These are phyloP conservation scores for Percopsis transmontana DNA, from an alignment of 2,113 vertebrate species.

Conservation along the genomic window DNA sequence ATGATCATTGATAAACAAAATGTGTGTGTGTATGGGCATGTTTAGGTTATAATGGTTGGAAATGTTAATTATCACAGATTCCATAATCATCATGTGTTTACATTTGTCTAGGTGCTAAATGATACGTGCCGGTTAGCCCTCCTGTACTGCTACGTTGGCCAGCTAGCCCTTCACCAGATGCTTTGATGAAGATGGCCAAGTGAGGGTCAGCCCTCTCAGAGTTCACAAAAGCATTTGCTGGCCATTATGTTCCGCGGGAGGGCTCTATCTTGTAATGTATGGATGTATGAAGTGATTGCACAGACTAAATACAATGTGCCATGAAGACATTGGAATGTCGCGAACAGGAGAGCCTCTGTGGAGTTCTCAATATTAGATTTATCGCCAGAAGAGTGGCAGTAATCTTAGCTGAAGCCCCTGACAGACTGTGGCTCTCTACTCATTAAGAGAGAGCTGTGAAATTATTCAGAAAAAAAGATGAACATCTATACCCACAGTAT, in stretches of 20 bases:
- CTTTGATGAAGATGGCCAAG: constrained; percentile 66
- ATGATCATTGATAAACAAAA: constrained; percentile 55
- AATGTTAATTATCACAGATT: background rate
- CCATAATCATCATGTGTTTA: constrained; percentile 14
- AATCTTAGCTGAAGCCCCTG: too few relatives aligned
- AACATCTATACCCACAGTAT: constrained; percentile 41
- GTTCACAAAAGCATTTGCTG: constrained; percentile 59
- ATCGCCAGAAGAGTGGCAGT: too few relatives aligned
- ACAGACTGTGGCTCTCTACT: background rate
- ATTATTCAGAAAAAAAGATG: constrained; percentile 45
- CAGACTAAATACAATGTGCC: too few relatives aligned
- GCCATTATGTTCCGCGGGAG: constrained; percentile 50
- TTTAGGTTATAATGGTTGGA: too few relatives aligned
- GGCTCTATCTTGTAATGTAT: constrained; percentile 19
- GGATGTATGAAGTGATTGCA: too few relatives aligned
- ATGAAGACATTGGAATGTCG: too few relatives aligned
- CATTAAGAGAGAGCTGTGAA: constrained; percentile 48
- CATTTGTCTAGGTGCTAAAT: constrained; percentile 8
- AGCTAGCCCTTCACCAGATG: constrained; percentile 38
- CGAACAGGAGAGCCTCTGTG: too few relatives aligned
- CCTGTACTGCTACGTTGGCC: constrained; percentile 41
- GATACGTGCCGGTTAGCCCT: constrained; percentile 37
- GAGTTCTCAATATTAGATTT: too few relatives aligned
- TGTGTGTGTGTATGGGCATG: too few relatives aligned
- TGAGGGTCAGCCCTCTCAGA: constrained; percentile 56